Percentiles rank a stretch among this genome's conserved stretches.
phyloP scores from a whole-genome alignment of 2,797 vertebrate species.

The Alauda arvensis region DNA sequence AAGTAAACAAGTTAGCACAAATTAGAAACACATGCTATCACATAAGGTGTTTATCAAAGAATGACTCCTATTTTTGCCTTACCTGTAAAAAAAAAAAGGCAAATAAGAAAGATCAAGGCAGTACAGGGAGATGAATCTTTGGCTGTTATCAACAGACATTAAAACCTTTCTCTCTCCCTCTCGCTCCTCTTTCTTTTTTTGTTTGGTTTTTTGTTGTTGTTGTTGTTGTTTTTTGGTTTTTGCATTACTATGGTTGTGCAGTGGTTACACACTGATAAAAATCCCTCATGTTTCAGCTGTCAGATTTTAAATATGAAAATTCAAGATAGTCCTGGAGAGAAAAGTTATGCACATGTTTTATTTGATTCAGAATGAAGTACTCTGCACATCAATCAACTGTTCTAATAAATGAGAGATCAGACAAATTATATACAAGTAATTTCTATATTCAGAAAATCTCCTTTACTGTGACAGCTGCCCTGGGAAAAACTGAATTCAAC shows the following conservation, averaged over 20 bases:
- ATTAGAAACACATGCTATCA: neutral
- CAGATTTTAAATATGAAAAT: slow-evolving; percentile 40
- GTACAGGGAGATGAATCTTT: neutral
- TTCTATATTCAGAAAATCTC: neutral
- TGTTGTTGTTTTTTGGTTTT: neutral
- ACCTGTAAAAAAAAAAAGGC: neutral
- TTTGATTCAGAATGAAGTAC: slow-evolving; percentile 5
- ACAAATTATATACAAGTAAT: neutral
- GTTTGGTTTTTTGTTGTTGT: too few species aligned
- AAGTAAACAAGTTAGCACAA: neutral
- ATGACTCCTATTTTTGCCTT: neutral
- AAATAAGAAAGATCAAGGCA: neutral
- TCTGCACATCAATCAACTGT: slow-evolving; percentile 13
- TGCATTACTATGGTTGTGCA: neutral
- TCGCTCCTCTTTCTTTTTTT: neutral
- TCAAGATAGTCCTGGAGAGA: neutral
- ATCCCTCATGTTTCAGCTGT: slow-evolving; percentile 5
- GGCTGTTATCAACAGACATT: neutral
- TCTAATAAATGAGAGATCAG: slow-evolving; percentile 25
- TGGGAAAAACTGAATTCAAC: neutral
- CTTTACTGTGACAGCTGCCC: neutral
- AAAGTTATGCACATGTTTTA: slow-evolving; percentile 21
- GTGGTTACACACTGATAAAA: neutral
- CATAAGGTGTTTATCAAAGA: neutral
- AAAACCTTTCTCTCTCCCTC: neutral